Percentiles rank a stretch among this genome's conserved stretches.
Evolutionary conservation across 1,140 invertebrate genomes (phyloP).

Genomic region (Orussus abietinus): DNA sequence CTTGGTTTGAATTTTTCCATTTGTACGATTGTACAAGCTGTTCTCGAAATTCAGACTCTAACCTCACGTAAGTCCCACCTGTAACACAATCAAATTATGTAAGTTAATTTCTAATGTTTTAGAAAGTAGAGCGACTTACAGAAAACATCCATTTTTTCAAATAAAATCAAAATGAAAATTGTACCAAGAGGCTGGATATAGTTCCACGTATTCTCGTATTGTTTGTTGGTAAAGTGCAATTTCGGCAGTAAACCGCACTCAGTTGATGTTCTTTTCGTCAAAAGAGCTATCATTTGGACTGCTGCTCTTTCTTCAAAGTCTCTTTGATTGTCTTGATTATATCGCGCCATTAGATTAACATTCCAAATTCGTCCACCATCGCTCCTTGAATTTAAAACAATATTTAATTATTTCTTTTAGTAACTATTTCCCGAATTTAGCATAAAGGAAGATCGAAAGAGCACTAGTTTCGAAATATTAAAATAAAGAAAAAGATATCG

Average conservation of each 20-base stretch:
- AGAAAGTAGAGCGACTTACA: constrained; percentile 10
- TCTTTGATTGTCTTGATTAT: constrained; percentile 80
- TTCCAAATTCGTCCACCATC: constrained; percentile 63
- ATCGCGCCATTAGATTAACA: constrained; percentile 66
- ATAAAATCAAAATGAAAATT: constrained; percentile 10
- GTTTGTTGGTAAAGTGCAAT: constrained; percentile 23
- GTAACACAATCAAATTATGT: constrained; percentile 16
- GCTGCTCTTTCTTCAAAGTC: constrained; percentile 74
- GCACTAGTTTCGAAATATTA: constrained; percentile 5
- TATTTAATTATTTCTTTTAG: constrained; percentile 5
- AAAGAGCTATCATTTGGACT: constrained; percentile 62
- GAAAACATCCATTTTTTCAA: constrained; percentile 4
- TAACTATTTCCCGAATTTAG: constrained; percentile 17
- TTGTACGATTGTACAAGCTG: constrained; percentile 38
- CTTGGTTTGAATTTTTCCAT: constrained; percentile 29
- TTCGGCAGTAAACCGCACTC: constrained; percentile 30
- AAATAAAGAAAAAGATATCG: constrained; percentile 6
- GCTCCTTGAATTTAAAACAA: constrained; percentile 22
- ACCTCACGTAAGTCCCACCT: constrained; percentile 67
- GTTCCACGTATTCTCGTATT: constrained; percentile 27
- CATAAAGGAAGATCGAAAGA: no score
- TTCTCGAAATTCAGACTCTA: constrained; percentile 72
- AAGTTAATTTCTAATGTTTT: constrained; percentile 11
- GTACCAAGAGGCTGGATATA: constrained; percentile 40
- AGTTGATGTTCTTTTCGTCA: constrained; percentile 53